Percentiles rank a stretch among this genome's conserved stretches.
These are phyloP conservation scores for Sinopyrophorus schimmeli DNA, from an alignment of 2,888 invertebrate genomes.

Conservation along the genomic window DNA sequence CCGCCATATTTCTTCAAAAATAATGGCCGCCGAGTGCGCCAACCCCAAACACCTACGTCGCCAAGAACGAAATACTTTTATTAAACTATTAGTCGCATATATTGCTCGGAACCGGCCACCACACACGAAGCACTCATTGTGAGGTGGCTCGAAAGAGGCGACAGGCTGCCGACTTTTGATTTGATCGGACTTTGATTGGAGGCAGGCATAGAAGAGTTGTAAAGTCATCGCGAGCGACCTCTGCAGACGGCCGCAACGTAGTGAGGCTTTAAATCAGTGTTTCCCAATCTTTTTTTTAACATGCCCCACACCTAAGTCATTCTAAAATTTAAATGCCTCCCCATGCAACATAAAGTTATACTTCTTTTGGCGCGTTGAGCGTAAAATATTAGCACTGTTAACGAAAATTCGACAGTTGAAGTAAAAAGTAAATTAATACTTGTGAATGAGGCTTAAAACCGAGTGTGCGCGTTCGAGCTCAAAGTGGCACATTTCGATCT, in stretches of 20 bases:
- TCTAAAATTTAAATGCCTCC: too few species aligned
- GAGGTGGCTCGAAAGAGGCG: conserved; percentile 23
- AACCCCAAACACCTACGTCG: conserved; percentile 16
- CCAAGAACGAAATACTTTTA: conserved; percentile 22
- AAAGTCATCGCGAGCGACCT: conserved; percentile 17
- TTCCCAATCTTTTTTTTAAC: too few species aligned
- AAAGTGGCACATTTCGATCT: too few species aligned
- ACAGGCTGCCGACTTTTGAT: conserved; percentile 28
- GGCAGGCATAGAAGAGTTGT: conserved; percentile 16
- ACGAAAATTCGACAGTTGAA: too few species aligned
- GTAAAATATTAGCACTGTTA: too few species aligned
- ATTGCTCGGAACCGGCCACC: conserved; percentile 22
- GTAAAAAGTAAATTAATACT: too few species aligned
- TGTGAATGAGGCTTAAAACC: too few species aligned
- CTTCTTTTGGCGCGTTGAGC: too few species aligned
- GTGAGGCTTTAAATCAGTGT: too few species aligned
- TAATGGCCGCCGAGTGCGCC: conserved; percentile 18
- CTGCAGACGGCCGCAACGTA: conserved; percentile 12
- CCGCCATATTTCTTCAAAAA: conserved; percentile 20
- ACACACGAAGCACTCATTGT: conserved; percentile 25
- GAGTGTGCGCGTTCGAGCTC: too few species aligned
- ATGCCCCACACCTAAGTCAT: too few species aligned
- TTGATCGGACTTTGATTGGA: conserved; percentile 26
- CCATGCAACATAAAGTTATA: too few species aligned
- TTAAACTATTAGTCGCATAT: conserved; percentile 26